Evolutionary conservation across 2,888 invertebrate species (phyloP).

Genomic region (Ornithoptera priamus): DNA sequence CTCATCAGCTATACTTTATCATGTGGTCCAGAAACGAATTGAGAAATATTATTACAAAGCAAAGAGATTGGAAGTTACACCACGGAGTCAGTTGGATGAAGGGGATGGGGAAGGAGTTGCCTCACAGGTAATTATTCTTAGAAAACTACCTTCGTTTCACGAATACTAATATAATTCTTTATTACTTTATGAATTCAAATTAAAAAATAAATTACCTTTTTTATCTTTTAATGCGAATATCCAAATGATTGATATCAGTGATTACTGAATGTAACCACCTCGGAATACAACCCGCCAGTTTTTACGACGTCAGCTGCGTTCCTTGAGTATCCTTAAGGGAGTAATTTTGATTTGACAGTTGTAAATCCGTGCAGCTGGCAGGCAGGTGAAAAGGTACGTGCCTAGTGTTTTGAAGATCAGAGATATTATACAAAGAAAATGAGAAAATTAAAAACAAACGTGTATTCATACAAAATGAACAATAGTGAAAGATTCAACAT

Average conservation of each 20-base stretch:
- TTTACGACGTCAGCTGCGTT: constrained; percentile 60
- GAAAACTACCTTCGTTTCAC: background rate
- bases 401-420: constrained; percentile 49
- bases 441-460: no score
- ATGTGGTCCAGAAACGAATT: no score
- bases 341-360: constrained; percentile 64
- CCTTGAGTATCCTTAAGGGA: constrained; percentile 52
- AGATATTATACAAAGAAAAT: background rate
- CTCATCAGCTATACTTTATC: no score
- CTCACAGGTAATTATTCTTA: no score
- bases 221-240: constrained; percentile 39
- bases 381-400: constrained; percentile 70
- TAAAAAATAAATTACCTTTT: background rate
- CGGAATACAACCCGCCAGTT: constrained; percentile 29
- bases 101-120: no score
- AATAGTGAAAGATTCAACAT: no score
- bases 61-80: no score
- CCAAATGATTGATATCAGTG: constrained; percentile 42
- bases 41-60: no score
- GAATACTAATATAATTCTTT: background rate
- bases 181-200: background rate
- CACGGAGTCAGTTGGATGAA: no score
- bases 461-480: no score
- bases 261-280: constrained; percentile 19
- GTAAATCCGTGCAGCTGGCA: constrained; percentile 67